Conservation (phyloP, 2,888 invertebrate genomes). For the Norana najaformis region DNA sequence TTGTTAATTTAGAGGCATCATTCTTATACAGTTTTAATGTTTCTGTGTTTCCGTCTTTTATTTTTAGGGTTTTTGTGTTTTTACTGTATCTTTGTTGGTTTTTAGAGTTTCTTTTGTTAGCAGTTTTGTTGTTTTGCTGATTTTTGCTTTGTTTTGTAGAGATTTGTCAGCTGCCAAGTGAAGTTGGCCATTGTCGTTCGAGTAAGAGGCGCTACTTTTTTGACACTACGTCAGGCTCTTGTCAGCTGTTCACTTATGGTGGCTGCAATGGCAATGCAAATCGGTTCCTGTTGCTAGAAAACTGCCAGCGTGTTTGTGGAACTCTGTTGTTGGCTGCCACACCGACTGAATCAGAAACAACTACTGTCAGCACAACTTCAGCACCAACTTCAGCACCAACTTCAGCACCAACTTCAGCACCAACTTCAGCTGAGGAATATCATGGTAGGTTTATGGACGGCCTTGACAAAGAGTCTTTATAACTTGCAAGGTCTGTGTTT, state of each 20-base stretch:
- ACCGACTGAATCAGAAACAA: neutral
- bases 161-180: constrained; percentile 31
- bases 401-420: no score
- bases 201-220: constrained; percentile 46
- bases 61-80: neutral
- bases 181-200: constrained; percentile 28
- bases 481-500: neutral
- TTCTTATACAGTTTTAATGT: no score
- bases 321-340: neutral
- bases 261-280: constrained; percentile 46
- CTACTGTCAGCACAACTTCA: neutral
- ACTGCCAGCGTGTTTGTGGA: constrained; percentile 62
- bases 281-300: constrained; percentile 66
- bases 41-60: neutral
- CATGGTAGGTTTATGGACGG: neutral
- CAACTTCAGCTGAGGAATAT: neutral
- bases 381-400: constrained; percentile 22
- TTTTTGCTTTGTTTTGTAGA: constrained; percentile 26
- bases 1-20: no score
- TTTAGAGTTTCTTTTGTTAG: neutral
- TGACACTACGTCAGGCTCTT: constrained; percentile 68
- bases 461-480: neutral
- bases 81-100: neutral
- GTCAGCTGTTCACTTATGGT: constrained; percentile 56
- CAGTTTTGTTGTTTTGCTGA: neutral